A percentile compares a stretch with the other conserved stretches of the same genome.
Conservation (phyloP, 2,888 invertebrate species). For the Plebejus anna region DNA sequence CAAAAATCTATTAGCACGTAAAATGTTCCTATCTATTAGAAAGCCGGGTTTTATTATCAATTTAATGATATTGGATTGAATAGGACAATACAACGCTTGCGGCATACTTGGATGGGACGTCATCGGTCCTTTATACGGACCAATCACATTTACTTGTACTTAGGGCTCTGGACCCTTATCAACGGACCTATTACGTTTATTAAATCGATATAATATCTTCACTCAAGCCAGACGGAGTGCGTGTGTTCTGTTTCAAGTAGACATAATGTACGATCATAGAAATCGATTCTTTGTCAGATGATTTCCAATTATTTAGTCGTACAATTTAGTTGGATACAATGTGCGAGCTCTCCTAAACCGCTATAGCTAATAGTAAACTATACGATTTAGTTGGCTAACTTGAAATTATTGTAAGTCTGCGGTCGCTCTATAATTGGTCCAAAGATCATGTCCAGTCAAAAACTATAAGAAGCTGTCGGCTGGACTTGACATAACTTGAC, state of each 20-base stretch:
- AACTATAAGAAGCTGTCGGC: too few species aligned
- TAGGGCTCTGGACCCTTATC: slow-evolving; percentile 23
- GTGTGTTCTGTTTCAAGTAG: not conserved
- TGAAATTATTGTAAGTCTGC: too few species aligned
- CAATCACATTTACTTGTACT: slow-evolving; percentile 36
- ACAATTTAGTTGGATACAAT: too few species aligned
- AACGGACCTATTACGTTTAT: slow-evolving; percentile 20
- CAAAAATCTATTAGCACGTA: not conserved
- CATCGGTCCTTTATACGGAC: slow-evolving; percentile 33
- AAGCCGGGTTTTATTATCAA: slow-evolving; percentile 35
- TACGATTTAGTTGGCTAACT: too few species aligned
- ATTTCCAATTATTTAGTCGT: too few species aligned
- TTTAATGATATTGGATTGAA: slow-evolving; percentile 39
- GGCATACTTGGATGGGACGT: slow-evolving; percentile 39
- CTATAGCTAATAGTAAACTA: too few species aligned
- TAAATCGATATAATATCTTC: slow-evolving; percentile 16
- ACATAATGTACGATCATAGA: too few species aligned
- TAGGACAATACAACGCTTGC: slow-evolving; percentile 38
- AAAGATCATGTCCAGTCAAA: too few species aligned
- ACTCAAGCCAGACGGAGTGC: not conserved
- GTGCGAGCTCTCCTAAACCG: too few species aligned
- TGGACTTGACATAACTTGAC: too few species aligned
- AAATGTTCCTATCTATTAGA: slow-evolving; percentile 13
- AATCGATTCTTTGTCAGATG: too few species aligned
- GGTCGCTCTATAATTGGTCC: too few species aligned